Evolutionary conservation across 2,888 invertebrate genomes (phyloP), one percentile per base, ranked within the genome.

Genomic region (Yponomeuta cagnagella): DNA sequence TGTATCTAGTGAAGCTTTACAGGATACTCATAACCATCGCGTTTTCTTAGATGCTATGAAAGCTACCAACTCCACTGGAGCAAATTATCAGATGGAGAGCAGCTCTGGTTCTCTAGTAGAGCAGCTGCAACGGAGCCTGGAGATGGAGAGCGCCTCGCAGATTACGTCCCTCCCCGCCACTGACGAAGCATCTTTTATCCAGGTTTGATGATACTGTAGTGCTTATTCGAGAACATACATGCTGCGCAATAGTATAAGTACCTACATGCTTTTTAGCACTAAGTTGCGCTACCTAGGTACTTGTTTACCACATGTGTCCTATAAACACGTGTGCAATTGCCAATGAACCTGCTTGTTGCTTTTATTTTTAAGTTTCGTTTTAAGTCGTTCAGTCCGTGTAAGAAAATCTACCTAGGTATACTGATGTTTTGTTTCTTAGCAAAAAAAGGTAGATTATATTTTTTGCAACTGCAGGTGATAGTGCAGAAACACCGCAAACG

Each of bases 141-240:
- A 69, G 70, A 70, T 73, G 10, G 70, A 71, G 48, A 72, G 6
- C 15, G 52, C 31, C 23, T 70, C 63, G 2, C 63, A 63, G 63
- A 37, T 15, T 8, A 15, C 33, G 8, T 65, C 65, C 10, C 37
- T 74, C 15, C 71, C 76, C 63, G 71, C 69, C 66, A 30, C 48
- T 52, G 79, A 78, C 70, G 77, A 79, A 5, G 78, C 77, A 69
- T 83, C 83, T n/a, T 83, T 78, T 73, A 73, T 83, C 33, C 83
- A 83, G 78, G 82, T 81, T 67, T 33, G 8, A 2, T 15, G 33
- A 12, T 33, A 58, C 15, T 58, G 4, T 9, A 12, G 2, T 52
- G 10, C 52, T 37, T 37, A 2, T 37, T 37, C 37, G 4, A 37
- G 37, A 37, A 2, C 37, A 37, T 2, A 37, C 37, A 2, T 23